Evolutionary conservation across 2,113 vertebrate genomes (phyloP).

Genomic region (Poecilia latipinna): DNA sequence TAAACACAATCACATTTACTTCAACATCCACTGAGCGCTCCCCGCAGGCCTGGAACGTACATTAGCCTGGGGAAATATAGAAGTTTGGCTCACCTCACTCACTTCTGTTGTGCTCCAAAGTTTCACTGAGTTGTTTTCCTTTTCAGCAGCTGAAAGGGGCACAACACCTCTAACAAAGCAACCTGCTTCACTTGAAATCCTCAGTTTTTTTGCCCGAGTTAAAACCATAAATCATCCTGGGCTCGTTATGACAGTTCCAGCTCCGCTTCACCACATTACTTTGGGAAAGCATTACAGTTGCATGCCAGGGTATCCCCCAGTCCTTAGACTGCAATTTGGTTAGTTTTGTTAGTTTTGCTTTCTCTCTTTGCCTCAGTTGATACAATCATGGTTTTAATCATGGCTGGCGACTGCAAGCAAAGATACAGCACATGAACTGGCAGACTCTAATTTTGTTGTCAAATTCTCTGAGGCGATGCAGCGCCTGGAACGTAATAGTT

Average conservation of each 20-base stretch:
- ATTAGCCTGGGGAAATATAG: slow-evolving; percentile 55
- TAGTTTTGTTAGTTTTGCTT: slow-evolving; percentile 27
- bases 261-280: slow-evolving; percentile 52
- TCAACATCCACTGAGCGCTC: slow-evolving; percentile 48
- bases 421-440: slow-evolving; percentile 8
- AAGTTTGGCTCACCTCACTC: slow-evolving; percentile 39
- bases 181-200: slow-evolving; percentile 59
- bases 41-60: slow-evolving; percentile 36
- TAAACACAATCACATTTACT: slow-evolving; percentile 40
- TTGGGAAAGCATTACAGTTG: slow-evolving; percentile 56
- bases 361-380: slow-evolving; percentile 32
- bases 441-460: slow-evolving; percentile 17
- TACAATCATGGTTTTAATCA: slow-evolving; percentile 50
- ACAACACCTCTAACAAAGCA: slow-evolving; percentile 50
- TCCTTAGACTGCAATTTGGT: slow-evolving; percentile 32
- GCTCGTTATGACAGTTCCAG: slow-evolving; percentile 62
- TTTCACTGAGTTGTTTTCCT: slow-evolving; percentile 41
- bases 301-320: slow-evolving; percentile 46
- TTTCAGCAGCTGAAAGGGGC: slow-evolving; percentile 32
- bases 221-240: slow-evolving; percentile 73
- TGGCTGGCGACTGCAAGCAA: slow-evolving; percentile 18
- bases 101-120: slow-evolving; percentile 40
- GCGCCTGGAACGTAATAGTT: slow-evolving; percentile 2
- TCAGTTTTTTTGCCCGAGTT: slow-evolving; percentile 40
- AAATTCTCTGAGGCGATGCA: slow-evolving; percentile 8